Evolutionary conservation across 2,113 vertebrate genomes (phyloP).

Genomic region (Genyomyrus donnyi): DNA sequence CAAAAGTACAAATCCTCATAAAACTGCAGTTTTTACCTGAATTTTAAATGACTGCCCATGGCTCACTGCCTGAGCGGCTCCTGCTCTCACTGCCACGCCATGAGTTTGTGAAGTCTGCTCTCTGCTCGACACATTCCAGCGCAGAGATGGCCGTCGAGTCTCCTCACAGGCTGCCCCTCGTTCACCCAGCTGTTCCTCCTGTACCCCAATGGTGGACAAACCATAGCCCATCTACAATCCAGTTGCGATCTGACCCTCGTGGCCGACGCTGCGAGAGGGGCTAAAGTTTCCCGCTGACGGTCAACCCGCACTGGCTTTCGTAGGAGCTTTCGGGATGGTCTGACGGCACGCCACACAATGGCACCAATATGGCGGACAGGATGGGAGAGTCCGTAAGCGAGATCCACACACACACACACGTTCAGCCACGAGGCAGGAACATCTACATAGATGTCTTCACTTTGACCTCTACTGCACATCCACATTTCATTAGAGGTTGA

Average conservation of each 20-base stretch:
- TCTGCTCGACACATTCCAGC: constrained; percentile 59
- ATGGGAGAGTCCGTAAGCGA: not conserved
- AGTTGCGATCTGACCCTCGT: not conserved
- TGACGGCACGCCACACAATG: not conserved
- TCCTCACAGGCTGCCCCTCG: constrained; percentile 13
- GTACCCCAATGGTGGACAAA: constrained; percentile 18
- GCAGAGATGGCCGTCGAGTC: constrained; percentile 18
- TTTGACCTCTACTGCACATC: not conserved
- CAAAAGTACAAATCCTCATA: not conserved
- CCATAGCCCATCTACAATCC: not conserved
- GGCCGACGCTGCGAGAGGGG: not conserved
- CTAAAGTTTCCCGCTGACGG: not conserved
- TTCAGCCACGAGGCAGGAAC: not conserved
- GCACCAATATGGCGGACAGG: not conserved
- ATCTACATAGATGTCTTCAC: not conserved
- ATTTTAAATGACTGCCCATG: not conserved
- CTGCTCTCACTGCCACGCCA: constrained; percentile 63
- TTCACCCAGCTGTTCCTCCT: not conserved
- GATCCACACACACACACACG: not conserved
- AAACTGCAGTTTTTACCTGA: not conserved
- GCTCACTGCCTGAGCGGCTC: constrained; percentile 40
- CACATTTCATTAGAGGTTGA: not conserved
- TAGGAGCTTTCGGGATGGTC: not conserved
- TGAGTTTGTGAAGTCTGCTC: constrained; percentile 49
- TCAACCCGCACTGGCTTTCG: not conserved